Base-by-base conservation (phyloP, 2,888 invertebrate species). In the Drosophila rubida region DNA sequence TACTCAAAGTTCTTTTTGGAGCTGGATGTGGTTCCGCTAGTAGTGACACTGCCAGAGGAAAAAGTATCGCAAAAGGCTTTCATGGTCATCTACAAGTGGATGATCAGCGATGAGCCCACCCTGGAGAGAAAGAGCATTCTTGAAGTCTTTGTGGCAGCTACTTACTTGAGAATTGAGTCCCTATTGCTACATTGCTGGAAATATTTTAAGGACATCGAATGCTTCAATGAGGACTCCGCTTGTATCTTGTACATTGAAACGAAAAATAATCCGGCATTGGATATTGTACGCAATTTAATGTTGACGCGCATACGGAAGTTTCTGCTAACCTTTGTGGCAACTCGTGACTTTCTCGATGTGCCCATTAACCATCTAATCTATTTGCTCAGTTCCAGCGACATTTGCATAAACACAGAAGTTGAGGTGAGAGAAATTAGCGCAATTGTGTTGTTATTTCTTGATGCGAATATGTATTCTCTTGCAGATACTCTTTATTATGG, bases 11-110 rank as follows among this genome's bases (percentile, higher is more conserved):
- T 80, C 61, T 90, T 91, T 49, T 77, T 79, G 71, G 75, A 89
- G 30, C 46, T 80, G 0, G 8, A 60, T 9, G 27, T 22, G 0
- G 42, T 41, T 11, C 75, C 75, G 0, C 27, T 72, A 0, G 50
- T 78, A 9, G 58, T 87, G 0, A 63, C 67, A 0, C 44, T 83
- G 13, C 77, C 77, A 0, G 46, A 60, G 91, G 80, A 90, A 9
- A 92, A 89, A 53, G 93, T 94, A 0, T 92, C 93, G 1, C 91
- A 93, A 0, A 92, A 93, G 78, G 94, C 95, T 0, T 96, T 96
- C 82, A 93, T 94, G 60, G 93, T 94, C 55, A 94, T 95, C 62
- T 96, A 96, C 91, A 95, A 95, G 80, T 96, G 96, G 96, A 96
- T 96, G 96, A 94, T 96, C 73, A 95, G 95, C 11, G 94, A 95